Conservation (phyloP, 2,113 vertebrate genomes). For the Malurus alboscapulatus region DNA sequence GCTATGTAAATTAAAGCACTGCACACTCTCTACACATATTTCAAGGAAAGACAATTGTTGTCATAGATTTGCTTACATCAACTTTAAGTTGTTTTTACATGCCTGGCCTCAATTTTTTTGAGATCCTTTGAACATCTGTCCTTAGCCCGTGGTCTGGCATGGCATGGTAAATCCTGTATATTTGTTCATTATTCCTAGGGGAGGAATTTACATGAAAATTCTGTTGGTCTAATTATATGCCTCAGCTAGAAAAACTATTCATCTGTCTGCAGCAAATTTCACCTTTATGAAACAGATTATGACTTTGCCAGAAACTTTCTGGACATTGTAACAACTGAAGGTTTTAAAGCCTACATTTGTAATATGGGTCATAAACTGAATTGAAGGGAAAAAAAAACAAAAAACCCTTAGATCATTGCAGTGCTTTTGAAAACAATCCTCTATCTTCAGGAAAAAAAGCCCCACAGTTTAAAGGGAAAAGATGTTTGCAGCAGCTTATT, state of each 20-base stretch:
- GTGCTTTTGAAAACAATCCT: neutral
- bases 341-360: constrained; percentile 36
- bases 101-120: neutral
- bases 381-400: neutral
- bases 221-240: constrained; percentile 42
- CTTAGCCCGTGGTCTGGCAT: neutral
- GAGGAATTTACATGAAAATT: constrained; percentile 37
- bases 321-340: constrained; percentile 5
- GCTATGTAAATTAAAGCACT: neutral
- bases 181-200: constrained; percentile 31
- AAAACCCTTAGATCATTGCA: neutral
- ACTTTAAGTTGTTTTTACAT: constrained; percentile 3
- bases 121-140: constrained; percentile 25
- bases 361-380: constrained; percentile 42
- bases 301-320: constrained; percentile 55
- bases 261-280: constrained; percentile 35
- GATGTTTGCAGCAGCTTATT: neutral
- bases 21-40: neutral
- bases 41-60: neutral
- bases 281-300: constrained; percentile 47
- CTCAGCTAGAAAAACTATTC: constrained; percentile 32
- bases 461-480: neutral
- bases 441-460: neutral
- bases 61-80: neutral
- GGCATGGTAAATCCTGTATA: neutral